Conservation (phyloP, 2,113 vertebrate genomes). For the Phyllostomus discolor region DNA sequence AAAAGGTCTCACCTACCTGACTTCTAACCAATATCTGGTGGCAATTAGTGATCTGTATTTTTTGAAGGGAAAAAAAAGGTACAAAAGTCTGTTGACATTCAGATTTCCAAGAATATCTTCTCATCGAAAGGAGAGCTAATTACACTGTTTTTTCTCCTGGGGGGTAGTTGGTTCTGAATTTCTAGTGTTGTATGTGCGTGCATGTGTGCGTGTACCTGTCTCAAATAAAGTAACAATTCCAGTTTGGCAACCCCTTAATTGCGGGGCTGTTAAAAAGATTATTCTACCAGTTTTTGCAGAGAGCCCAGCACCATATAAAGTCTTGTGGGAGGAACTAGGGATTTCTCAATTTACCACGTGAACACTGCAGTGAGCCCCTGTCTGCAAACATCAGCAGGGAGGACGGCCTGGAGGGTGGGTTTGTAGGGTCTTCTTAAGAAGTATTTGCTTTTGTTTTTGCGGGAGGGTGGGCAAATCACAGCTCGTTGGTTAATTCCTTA, state of each 20-base stretch:
- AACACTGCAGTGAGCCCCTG: conserved; percentile 36
- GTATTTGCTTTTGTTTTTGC: neutral
- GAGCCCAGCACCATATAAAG: conserved; percentile 59
- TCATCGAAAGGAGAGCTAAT: conserved; percentile 57
- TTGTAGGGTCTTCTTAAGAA: neutral
- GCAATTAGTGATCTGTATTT: neutral
- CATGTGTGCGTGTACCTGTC: conserved; percentile 55
- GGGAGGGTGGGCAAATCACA: neutral
- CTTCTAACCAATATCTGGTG: neutral
- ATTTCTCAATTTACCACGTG: conserved; percentile 64
- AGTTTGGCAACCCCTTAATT: conserved; percentile 74
- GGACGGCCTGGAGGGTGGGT: neutral
- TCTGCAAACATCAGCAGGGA: conserved; percentile 7
- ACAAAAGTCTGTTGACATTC: conserved; percentile 18
- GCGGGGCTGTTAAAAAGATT: conserved; percentile 72
- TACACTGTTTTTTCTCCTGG: conserved; percentile 55
- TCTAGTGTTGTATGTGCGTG: conserved; percentile 10
- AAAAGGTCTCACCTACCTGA: neutral
- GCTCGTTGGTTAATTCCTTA: neutral
- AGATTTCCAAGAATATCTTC: conserved; percentile 52
- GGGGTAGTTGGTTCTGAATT: conserved; percentile 39
- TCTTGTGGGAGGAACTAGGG: conserved; percentile 65
- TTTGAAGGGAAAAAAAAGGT: neutral
- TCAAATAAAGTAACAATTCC: conserved; percentile 67
- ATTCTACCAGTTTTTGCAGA: conserved; percentile 68